Conservation (phyloP, 2,113 vertebrate species). For the pig (Sus scrofa) region T2T-Sscrofa CM000813.6:42260001-42260500, state of each 20-base stretch:
- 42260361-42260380: too few species aligned
- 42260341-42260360: too few species aligned
- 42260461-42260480: not conserved
- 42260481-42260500: not conserved
- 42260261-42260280: too few species aligned
- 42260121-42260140: not conserved
- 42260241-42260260: too few species aligned
- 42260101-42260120: not conserved
- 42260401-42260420: too few species aligned
- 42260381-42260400: too few species aligned
- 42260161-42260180: conserved; percentile 8
- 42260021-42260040: not conserved
- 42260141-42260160: not conserved
- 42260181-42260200: not conserved
- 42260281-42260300: too few species aligned
- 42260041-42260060: not conserved
- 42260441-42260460: too few species aligned
- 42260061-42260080: not conserved
- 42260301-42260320: too few species aligned
- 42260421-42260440: too few species aligned
- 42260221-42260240: too few species aligned
- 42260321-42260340: too few species aligned
- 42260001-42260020: not conserved
- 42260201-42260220: not conserved
- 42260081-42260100: not conserved